phyloP scores from a whole-genome alignment of 2,113 vertebrate genomes.

The Leucosticte australis region DNA sequence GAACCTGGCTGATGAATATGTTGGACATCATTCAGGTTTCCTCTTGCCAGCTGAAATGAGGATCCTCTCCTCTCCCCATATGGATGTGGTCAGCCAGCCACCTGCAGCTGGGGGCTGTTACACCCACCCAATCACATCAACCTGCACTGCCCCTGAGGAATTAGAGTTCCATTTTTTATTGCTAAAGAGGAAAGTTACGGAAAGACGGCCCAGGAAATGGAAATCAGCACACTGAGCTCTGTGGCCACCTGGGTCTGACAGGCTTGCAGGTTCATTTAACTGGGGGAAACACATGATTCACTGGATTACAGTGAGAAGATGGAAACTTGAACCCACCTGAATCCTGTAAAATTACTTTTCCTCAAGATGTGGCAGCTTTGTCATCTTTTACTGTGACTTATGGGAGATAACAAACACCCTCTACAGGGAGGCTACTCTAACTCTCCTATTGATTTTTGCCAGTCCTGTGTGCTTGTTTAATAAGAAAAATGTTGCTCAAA shows the following conservation, averaged over 20 bases:
- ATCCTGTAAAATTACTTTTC: constrained; percentile 55
- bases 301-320: not conserved
- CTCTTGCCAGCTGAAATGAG: not conserved
- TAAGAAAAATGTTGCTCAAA: constrained; percentile 75
- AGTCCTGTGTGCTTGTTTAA: constrained; percentile 59
- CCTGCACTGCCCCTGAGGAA: not conserved
- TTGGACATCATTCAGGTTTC: not conserved
- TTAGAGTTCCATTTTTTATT: not conserved
- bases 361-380: constrained; percentile 47
- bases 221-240: not conserved
- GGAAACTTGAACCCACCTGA: constrained; percentile 14
- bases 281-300: not conserved
- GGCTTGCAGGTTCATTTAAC: constrained; percentile 6
- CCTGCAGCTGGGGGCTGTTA: not conserved
- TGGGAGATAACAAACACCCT: constrained; percentile 17
- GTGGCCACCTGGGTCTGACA: constrained; percentile 3
- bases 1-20: not conserved
- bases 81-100: not conserved
- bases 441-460: constrained; percentile 62
- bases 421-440: not conserved
- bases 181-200: not conserved
- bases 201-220: not conserved
- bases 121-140: not conserved
- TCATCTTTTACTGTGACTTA: constrained; percentile 60
- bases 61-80: not conserved